Evolutionary conservation across 2,888 invertebrate genomes (phyloP), one percentile per base, ranked within the genome.

Genomic region (Drosophila borborema): DNA sequence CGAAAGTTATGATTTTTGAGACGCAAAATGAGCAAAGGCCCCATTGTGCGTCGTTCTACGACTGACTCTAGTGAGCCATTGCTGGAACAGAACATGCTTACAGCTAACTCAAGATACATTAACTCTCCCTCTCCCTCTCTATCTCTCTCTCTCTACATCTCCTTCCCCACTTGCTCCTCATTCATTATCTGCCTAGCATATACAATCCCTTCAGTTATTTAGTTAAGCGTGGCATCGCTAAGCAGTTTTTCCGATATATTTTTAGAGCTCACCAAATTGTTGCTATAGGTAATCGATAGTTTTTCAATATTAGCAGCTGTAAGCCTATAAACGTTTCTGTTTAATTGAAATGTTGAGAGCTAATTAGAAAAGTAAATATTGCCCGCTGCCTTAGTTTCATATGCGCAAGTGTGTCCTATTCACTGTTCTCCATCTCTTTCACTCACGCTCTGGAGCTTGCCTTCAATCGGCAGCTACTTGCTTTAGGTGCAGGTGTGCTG

Each of bases 351-450:
- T 54, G 40, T 38, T 38, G 23, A 38, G 36, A 54, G 36, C 54
- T 82, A 82, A 82, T 82, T 84, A 84, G 61, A 71, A 78, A 84
- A 82, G 84, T 78, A 78, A 81, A 73, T 73, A 71, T 55, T 69
- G 54, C 68, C 65, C 23, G 46, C 20, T 23, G 46, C 3, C 40
- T 64, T 69, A 79, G 64, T 82, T 80, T 78, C 38, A 73, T 68
- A 73, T 81, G 67, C 78, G 64, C 60, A 14, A 23, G 6, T 46
- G 48, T 14, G 48, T 14, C 2, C 45, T 9, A 10, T 6, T 16
- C 23, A 8, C 7, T 28, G 28, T 28, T 28, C 28, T 28, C 28
- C 28, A 28, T 4, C 38, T 40, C 14, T 9, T 28, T 18, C 31
- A 9, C 14, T 12, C 31, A 7, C 14, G 9, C 28, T 7, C 40